These are phyloP conservation scores for Conus canariensis DNA, from an alignment of 2,888 invertebrate genomes.

Conservation along the genomic window DNA sequence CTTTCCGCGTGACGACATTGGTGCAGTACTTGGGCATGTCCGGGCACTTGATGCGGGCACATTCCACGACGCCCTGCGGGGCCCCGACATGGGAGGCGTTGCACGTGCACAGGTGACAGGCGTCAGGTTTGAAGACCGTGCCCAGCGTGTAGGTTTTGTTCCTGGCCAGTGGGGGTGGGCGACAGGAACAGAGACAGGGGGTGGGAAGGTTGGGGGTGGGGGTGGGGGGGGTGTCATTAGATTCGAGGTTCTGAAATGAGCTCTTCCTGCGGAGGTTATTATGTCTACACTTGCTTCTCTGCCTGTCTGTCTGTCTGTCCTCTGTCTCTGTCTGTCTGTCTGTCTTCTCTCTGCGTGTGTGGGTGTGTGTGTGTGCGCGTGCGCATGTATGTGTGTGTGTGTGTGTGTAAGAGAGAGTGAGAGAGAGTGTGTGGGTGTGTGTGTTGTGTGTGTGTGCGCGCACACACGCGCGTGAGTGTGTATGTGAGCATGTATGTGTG, in stretches of 20 bases:
- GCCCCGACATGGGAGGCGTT: slow-evolving; percentile 19
- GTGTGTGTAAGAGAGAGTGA: too few species aligned
- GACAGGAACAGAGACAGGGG: neutral
- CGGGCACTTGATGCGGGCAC: slow-evolving; percentile 18
- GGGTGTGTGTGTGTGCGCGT: too few species aligned
- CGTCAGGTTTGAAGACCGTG: slow-evolving; percentile 1
- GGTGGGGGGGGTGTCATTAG: neutral
- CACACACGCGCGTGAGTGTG: too few species aligned
- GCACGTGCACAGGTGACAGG: slow-evolving; percentile 32
- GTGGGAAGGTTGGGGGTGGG: too few species aligned
- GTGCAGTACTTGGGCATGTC: slow-evolving; percentile 1
- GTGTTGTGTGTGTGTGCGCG: too few species aligned
- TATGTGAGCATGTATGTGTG: too few species aligned
- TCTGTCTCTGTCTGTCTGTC: too few species aligned
- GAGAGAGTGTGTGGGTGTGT: too few species aligned
- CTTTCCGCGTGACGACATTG: neutral
- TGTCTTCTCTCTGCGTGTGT: too few species aligned
- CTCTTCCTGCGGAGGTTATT: neutral
- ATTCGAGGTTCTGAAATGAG: neutral
- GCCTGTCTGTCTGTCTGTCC: neutral
- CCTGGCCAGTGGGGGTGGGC: neutral
- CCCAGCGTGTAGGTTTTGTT: slow-evolving; percentile 11
- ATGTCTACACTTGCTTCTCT: neutral
- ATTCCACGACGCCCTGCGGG: slow-evolving; percentile 23
- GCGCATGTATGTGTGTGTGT: too few species aligned